Evolutionary conservation across 2,113 vertebrate species (phyloP).

Genomic region (Callochromis pleurospilus): DNA sequence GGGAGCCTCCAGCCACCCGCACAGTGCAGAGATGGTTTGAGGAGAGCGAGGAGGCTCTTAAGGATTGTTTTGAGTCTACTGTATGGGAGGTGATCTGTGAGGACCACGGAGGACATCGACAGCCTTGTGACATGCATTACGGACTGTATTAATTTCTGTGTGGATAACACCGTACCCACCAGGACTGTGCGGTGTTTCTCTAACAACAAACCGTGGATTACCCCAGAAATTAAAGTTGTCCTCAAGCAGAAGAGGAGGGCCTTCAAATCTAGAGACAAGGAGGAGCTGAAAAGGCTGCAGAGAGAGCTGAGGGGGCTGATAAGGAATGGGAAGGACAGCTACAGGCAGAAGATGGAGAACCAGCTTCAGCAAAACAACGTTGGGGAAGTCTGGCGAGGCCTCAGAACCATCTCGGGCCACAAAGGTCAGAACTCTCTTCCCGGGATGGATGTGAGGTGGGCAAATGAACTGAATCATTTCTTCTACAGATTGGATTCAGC

Average conservation of each 20-base stretch:
- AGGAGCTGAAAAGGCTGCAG: not conserved
- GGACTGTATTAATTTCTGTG: not conserved
- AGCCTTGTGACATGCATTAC: no score
- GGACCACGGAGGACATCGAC: no score
- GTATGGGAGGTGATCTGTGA: no score
- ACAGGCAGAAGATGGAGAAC: no score
- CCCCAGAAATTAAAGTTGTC: not conserved
- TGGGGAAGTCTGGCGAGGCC: fast-evolving
- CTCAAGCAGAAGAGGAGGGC: not conserved
- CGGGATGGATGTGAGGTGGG: no score
- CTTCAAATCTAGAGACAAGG: fast-evolving
- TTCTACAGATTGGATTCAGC: no score
- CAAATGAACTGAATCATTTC: no score
- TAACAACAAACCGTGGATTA: fast-evolving
- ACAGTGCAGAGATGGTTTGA: not conserved
- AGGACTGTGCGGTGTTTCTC: not conserved
- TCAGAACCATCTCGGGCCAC: no score
- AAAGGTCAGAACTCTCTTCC: no score
- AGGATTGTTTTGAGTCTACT: not conserved
- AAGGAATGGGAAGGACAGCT: no score
- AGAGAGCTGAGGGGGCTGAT: no score
- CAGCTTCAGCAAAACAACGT: no score
- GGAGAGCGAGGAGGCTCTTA: not conserved
- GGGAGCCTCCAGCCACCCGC: not conserved
- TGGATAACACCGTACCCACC: fast-evolving